Evolutionary conservation across 2,797 vertebrate species (phyloP).

Genomic region (Remorina albescens): DNA sequence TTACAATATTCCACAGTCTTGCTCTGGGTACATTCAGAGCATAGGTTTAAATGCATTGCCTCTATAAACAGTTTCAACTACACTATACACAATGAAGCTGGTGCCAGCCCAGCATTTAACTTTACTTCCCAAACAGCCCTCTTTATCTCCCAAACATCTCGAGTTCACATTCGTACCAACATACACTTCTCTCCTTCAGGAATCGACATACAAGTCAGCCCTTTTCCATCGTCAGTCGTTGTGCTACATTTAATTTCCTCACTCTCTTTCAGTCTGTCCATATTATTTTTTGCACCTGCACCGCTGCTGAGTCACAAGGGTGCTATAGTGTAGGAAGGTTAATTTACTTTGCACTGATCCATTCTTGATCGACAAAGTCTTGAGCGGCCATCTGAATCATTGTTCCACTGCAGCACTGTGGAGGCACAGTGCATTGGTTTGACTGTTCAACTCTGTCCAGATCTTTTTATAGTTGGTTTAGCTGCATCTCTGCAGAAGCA

Average conservation of each 20-base stretch:
- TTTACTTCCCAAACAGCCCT: conserved; percentile 50
- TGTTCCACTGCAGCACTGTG: conserved; percentile 47
- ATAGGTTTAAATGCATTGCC: conserved; percentile 37
- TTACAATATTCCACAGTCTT: conserved; percentile 77
- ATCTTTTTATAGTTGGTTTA: conserved; percentile 70
- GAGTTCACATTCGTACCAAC: conserved; percentile 70
- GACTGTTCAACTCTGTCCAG: conserved; percentile 14
- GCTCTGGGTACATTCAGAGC: conserved; percentile 73
- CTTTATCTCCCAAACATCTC: conserved; percentile 47
- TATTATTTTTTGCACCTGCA: conserved; percentile 35
- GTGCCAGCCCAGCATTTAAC: conserved; percentile 88
- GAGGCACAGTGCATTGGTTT: conserved; percentile 22
- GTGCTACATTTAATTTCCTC: conserved; percentile 70
- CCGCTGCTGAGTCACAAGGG: conserved; percentile 55
- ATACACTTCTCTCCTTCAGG: conserved; percentile 47
- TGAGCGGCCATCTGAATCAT: conserved; percentile 21
- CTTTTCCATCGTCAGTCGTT: conserved; percentile 58
- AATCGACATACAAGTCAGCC: conserved; percentile 78
- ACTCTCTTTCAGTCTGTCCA: conserved; percentile 38
- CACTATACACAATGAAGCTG: conserved; percentile 74
- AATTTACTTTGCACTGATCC: conserved; percentile 51
- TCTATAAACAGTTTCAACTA: conserved; percentile 50
- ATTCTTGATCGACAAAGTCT: conserved; percentile 25
- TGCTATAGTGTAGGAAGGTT: conserved; percentile 51
- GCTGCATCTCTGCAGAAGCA: conserved; percentile 95